Conservation (phyloP, 1,140 invertebrate genomes). For the Drosophila varians region DNA sequence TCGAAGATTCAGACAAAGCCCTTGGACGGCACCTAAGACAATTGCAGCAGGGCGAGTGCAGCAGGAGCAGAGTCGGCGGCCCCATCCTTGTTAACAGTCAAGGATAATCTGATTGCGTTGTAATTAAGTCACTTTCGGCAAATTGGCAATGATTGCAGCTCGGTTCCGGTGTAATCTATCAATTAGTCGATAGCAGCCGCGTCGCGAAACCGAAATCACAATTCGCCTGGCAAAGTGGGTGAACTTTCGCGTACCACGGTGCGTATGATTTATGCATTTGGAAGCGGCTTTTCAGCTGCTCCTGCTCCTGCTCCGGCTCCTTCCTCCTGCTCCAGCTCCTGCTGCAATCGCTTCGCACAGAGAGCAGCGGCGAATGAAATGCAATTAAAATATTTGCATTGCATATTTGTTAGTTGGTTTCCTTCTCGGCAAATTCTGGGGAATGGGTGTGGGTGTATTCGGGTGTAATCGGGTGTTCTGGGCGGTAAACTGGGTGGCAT, state of each 20-base stretch:
- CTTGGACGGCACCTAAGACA: slow-evolving; percentile 81
- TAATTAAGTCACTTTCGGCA: slow-evolving; percentile 35
- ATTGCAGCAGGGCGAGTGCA: slow-evolving; percentile 25
- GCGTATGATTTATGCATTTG: slow-evolving; percentile 69
- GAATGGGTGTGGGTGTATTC: slow-evolving; percentile 9
- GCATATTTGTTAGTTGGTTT: slow-evolving; percentile 50
- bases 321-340: too few relatives aligned
- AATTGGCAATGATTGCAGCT: slow-evolving; percentile 27
- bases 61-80: slow-evolving; percentile 23
- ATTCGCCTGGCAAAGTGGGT: not conserved
- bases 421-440: slow-evolving; percentile 1
- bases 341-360: slow-evolving; percentile 41
- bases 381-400: slow-evolving; percentile 78
- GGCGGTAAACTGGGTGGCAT: not conserved
- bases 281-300: slow-evolving; percentile 25
- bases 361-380: slow-evolving; percentile 60
- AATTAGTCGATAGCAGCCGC: slow-evolving; percentile 40
- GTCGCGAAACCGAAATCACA: not conserved
- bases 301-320: too few relatives aligned
- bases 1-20: slow-evolving; percentile 72
- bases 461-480: slow-evolving; percentile 19
- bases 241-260: slow-evolving; percentile 48
- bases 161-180: slow-evolving; percentile 26
- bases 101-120: slow-evolving; percentile 26
- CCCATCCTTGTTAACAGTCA: not conserved